Percentiles rank a stretch among this genome's conserved stretches.
Conservation (phyloP, 1,140 invertebrate species). For the Megathymus violae region DNA sequence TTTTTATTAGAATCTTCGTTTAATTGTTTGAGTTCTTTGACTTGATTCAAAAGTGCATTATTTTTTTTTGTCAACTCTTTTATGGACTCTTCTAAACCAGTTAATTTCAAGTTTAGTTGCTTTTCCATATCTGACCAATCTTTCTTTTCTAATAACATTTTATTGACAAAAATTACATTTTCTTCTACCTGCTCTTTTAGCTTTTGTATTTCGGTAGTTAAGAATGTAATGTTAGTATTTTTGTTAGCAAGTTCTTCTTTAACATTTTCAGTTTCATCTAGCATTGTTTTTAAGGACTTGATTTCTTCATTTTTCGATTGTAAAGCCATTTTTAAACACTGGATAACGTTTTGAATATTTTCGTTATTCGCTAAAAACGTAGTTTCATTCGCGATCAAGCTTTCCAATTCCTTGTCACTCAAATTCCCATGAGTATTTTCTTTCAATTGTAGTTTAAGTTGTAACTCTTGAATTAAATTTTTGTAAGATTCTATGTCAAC, state of each 20-base stretch:
- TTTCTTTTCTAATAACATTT: conserved; percentile 38
- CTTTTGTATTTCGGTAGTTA: conserved; percentile 43
- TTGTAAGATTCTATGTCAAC: conserved; percentile 63
- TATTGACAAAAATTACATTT: conserved; percentile 41
- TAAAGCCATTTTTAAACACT: conserved; percentile 55
- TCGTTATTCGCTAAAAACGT: conserved; percentile 70
- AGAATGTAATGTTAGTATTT: conserved; percentile 41
- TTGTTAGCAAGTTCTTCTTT: conserved; percentile 46
- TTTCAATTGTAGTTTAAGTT: conserved; percentile 54
- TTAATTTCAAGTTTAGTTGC: conserved; percentile 41
- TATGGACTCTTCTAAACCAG: conserved; percentile 34
- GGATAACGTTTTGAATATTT: conserved; percentile 68
- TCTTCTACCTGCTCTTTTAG: conserved; percentile 44
- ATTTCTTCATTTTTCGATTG: conserved; percentile 58
- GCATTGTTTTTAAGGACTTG: conserved; percentile 44
- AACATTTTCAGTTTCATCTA: conserved; percentile 34
- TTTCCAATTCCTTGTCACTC: conserved; percentile 50
- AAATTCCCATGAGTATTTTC: conserved; percentile 40
- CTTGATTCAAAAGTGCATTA: conserved; percentile 29
- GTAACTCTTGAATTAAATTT: conserved; percentile 58
- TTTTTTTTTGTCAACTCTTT: conserved; percentile 39
- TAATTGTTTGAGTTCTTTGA: conserved; percentile 42
- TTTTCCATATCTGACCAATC: conserved; percentile 38
- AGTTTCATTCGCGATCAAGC: conserved; percentile 65
- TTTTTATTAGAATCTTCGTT: conserved; percentile 39